Evolutionary conservation across 2,797 vertebrate genomes (phyloP), one percentile per base, ranked within the genome.

Genomic region (Anguilla pacifica): DNA sequence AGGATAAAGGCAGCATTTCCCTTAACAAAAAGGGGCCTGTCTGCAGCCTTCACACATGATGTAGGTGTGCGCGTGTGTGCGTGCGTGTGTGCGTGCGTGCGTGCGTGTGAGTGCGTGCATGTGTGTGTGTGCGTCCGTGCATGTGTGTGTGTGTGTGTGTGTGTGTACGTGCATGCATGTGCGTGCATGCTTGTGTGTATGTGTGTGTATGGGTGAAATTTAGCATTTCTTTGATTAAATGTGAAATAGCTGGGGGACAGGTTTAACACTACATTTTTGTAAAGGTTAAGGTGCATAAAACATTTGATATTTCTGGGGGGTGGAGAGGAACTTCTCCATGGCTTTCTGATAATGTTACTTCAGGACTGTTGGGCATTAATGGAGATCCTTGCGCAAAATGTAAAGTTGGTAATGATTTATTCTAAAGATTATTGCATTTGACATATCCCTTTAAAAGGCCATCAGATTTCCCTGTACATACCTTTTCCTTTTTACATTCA

Each of bases 101-200:
- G 11, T 31, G 70, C 6, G 25, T 31, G 67, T n/a, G 67, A 1
- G 67, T 7, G n/a, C 49, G 74, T 81, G 84, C 22, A 1, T 35
- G 39, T 39, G 39, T 39, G 39, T 39, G 22, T 57, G 25, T 2
- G n/a, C 31, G 25, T 39, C 39, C 15, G 10, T 25, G 3, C 9
- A 11, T 28, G 17, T 11, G 39, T 49, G 77, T n/a, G 19, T 22
- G 17, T 7, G 39, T 79, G 35, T 6, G 74, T 22, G 39, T 15
- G 74, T 2, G 74, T 3, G 31, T 28, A 28, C 0, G 7, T 35
- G 70, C 31, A 1, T 31, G 70, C 1, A 70, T 64, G 53, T 67
- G 53, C 81, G n/a, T 83, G 70, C 61, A 77, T 87, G 70, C 67
- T 46, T 35, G 35, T 22, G 28, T 64, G 49, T 86, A 17, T 85